phyloP scores from a whole-genome alignment of 2,888 invertebrate genomes.

The Agonum fuliginosum region DNA sequence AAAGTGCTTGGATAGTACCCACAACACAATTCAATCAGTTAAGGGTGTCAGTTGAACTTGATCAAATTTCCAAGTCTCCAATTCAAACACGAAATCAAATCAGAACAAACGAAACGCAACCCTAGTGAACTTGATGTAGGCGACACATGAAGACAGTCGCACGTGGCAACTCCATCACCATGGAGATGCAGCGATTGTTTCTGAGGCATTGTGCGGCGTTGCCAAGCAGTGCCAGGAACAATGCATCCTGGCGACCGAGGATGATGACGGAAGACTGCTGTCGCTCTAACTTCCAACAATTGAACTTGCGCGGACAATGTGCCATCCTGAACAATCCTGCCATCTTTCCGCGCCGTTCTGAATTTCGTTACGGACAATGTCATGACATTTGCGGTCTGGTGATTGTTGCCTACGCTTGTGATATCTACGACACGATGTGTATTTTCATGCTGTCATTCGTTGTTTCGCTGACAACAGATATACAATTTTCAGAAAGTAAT shows the following conservation, averaged over 20 bases:
- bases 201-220: conserved; percentile 13
- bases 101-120: background rate
- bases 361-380: conserved; percentile 44
- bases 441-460: conserved; percentile 43
- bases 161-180: conserved; percentile 48
- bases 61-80: conserved; percentile 20
- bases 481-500: conserved; percentile 29
- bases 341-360: conserved; percentile 35
- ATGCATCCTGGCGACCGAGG: conserved; percentile 17
- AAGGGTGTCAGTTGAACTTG: conserved; percentile 5
- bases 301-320: conserved; percentile 46
- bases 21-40: background rate
- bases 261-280: conserved; percentile 49
- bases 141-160: background rate
- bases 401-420: conserved; percentile 9
- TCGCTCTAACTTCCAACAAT: conserved; percentile 55
- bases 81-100: conserved; percentile 19
- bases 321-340: conserved; percentile 41
- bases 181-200: conserved; percentile 56
- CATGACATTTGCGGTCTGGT: conserved; percentile 41
- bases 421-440: conserved; percentile 25
- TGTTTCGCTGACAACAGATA: conserved; percentile 39
- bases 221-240: conserved; percentile 28
- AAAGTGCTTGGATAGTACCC: background rate
- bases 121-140: conserved; percentile 3